Evolutionary conservation across 2,888 invertebrate species (phyloP).

Genomic region (Clistopyga incitator): DNA sequence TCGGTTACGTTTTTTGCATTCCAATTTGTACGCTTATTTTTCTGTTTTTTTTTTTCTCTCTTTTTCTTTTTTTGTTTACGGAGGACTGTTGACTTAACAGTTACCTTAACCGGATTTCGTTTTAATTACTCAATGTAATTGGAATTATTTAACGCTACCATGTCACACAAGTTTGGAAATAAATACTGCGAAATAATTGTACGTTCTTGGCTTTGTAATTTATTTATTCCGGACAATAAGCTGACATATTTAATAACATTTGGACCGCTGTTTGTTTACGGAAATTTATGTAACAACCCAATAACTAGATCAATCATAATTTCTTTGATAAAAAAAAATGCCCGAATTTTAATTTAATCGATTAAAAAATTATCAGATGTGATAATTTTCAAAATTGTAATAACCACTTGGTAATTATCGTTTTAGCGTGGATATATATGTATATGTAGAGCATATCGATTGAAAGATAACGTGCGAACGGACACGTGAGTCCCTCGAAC

Average conservation of each 20-base stretch:
- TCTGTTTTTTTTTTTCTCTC: too few relatives aligned
- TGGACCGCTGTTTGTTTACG: too few relatives aligned
- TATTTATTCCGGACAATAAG: too few relatives aligned
- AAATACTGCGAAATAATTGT: background rate
- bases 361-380: too few relatives aligned
- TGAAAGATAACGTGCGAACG: conserved; percentile 24
- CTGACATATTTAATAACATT: too few relatives aligned
- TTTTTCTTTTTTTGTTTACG: too few relatives aligned
- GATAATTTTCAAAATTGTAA: background rate
- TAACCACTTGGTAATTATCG: background rate
- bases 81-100: background rate
- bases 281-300: too few relatives aligned
- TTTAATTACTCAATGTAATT: background rate
- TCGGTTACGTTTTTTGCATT: background rate
- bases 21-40: conserved; percentile 2
- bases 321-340: too few relatives aligned
- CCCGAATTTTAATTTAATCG: too few relatives aligned
- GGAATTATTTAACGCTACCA: too few relatives aligned
- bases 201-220: background rate
- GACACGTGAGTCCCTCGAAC: conserved; percentile 21
- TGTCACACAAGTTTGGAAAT: too few relatives aligned
- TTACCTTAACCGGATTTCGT: background rate
- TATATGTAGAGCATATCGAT: conserved; percentile 19
- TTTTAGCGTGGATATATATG: background rate
- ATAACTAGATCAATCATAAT: too few relatives aligned